phyloP scores from a whole-genome alignment of 2,888 invertebrate genomes.

The Callyntrura sp. region DNA sequence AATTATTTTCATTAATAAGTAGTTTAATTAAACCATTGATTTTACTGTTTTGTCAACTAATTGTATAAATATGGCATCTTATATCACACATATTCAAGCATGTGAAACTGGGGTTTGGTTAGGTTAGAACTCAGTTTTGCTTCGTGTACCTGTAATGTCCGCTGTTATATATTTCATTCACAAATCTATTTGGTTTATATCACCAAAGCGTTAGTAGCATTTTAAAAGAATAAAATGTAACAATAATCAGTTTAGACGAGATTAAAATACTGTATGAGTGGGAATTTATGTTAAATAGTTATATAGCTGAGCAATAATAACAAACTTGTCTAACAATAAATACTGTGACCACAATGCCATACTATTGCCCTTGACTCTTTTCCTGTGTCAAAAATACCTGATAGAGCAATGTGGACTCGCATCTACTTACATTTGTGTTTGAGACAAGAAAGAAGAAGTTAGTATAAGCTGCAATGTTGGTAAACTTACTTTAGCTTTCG shows the following conservation, averaged over 20 bases:
- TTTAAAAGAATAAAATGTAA: slow-evolving; percentile 33
- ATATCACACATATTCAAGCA: slow-evolving; percentile 63
- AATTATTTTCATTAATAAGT: no score
- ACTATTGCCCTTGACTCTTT: background rate
- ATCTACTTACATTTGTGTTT: background rate
- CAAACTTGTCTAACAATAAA: background rate
- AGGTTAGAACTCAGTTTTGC: background rate
- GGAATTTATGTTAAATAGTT: slow-evolving; percentile 27
- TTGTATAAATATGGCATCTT: slow-evolving; percentile 47
- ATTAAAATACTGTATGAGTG: slow-evolving; percentile 65
- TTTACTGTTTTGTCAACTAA: slow-evolving; percentile 19
- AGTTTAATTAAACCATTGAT: slow-evolving; percentile 44
- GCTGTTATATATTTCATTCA: background rate
- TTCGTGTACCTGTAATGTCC: background rate
- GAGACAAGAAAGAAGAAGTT: slow-evolving; percentile 5
- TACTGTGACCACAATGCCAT: background rate
- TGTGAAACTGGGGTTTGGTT: slow-evolving; percentile 11
- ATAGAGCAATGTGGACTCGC: slow-evolving; percentile 8
- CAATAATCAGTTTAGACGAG: background rate
- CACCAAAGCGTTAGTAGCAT: slow-evolving; percentile 58
- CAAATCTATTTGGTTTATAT: slow-evolving; percentile 29
- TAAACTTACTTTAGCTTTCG: slow-evolving; percentile 2
- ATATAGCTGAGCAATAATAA: slow-evolving; percentile 67
- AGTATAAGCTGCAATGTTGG: slow-evolving; percentile 17
- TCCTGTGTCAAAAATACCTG: slow-evolving; percentile 20